Evolutionary conservation across 2,888 invertebrate species (phyloP), one percentile per base, ranked within the genome.

Genomic region (Cantharis rustica): DNA sequence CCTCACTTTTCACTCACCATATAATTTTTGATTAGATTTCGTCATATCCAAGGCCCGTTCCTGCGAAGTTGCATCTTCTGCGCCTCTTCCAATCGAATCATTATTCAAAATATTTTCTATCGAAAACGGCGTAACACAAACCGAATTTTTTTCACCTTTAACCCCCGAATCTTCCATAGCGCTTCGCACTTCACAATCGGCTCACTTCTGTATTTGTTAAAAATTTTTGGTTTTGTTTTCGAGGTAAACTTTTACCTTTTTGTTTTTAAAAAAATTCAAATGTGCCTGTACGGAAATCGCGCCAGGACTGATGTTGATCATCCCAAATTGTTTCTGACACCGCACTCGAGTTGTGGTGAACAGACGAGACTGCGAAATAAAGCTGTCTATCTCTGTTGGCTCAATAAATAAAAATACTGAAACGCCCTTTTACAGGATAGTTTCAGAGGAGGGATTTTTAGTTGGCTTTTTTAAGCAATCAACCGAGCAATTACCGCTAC

Each of bases 41-140:
- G 86, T 89, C 88, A 88, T 88, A 82, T 88, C 88, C 82, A 88
- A 81, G 16, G 88, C 88, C 17, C 84, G 84, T 71, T 88, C 88
- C 72, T 88, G 86, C 71, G 78, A 75, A 68, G 80, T 82, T 5
- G 74, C 26, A 16, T 79, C 81, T 62, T 75, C 76, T 10, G 69
- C 75, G 47, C 68, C 89, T 79, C 86, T 85, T 77, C 89, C 89
- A 71, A 82, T 77, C 66, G 80, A 83, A 71, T 83, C 85, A 62
- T 89, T 89, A 84, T 90, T 91, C 84, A 94, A 87, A 85, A 94
- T 94, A 83, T 94, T 93, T 82, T 93, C 93, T 73, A 94, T 94
- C 10, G 93, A 93, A 87, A 94, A 94, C 47, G 94, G 93, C 10
- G 93, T 94, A 10, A 88, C 87, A 16, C 86, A 82, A 61, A 82